These are phyloP conservation scores for Heliconius nattereri DNA, from an alignment of 1,140 invertebrate genomes.

Conservation along the genomic window DNA sequence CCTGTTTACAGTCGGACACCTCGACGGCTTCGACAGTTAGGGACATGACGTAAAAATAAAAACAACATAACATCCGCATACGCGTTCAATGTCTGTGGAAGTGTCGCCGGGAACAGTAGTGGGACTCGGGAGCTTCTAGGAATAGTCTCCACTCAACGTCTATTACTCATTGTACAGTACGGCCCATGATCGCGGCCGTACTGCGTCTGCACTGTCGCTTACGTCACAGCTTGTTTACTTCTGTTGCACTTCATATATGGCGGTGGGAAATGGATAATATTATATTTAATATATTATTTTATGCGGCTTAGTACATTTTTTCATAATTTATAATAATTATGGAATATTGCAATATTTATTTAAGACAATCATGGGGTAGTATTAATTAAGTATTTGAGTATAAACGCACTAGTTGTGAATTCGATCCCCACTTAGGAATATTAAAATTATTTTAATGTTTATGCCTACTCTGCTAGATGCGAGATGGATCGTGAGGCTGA, in stretches of 20 bases:
- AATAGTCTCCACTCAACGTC: background rate
- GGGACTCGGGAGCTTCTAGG: background rate
- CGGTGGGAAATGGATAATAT: background rate
- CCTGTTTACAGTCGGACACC: too few species aligned
- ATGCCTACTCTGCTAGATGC: too few species aligned
- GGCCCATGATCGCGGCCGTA: too few species aligned
- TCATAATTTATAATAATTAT: too few species aligned
- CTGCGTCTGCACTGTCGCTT: background rate
- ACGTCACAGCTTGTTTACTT: constrained; percentile 1
- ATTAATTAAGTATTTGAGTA: too few species aligned
- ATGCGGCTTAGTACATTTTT: too few species aligned
- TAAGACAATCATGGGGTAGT: too few species aligned
- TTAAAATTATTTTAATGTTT: too few species aligned
- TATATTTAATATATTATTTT: background rate
- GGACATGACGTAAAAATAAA: background rate
- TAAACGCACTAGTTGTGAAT: too few species aligned
- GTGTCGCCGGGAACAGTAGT: constrained; percentile 5
- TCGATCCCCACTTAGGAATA: too few species aligned
- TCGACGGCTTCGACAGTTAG: background rate
- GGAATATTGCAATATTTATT: too few species aligned
- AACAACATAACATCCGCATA: constrained; percentile 6
- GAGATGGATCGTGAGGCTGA: too few species aligned
- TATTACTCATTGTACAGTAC: background rate
- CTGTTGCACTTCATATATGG: background rate
- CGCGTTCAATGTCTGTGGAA: constrained; percentile 12